Conservation (phyloP, 1,140 invertebrate genomes). For the Plodia interpunctella region DNA sequence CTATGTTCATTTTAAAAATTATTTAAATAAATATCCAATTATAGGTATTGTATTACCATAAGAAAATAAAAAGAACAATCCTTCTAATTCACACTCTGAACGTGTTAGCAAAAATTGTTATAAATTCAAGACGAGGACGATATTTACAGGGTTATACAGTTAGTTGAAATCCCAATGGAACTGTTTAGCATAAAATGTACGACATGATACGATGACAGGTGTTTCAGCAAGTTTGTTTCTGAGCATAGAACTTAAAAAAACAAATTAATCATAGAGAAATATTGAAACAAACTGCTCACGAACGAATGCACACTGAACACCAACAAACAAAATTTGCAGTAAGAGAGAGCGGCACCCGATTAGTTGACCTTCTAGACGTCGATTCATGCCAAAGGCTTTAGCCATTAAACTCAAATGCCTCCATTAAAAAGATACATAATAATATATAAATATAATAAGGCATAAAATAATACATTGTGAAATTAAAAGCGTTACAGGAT, state of each 20-base stretch:
- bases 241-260: constrained; percentile 20
- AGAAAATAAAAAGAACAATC: background rate
- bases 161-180: constrained; percentile 20
- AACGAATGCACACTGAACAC: constrained; percentile 65
- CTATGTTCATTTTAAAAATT: too few relatives aligned
- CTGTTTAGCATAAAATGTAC: constrained; percentile 10
- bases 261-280: constrained; percentile 11
- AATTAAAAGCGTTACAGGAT: constrained; percentile 8
- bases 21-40: too few relatives aligned
- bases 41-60: background rate
- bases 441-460: background rate
- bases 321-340: constrained; percentile 54
- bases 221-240: constrained; percentile 4
- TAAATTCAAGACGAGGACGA: constrained; percentile 9
- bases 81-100: background rate
- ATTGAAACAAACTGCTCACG: constrained; percentile 15
- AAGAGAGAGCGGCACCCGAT: constrained; percentile 45
- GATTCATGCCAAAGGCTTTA: constrained; percentile 47
- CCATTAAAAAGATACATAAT: constrained; percentile 29
- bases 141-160: constrained; percentile 45
- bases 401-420: constrained; percentile 49
- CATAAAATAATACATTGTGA: too few relatives aligned
- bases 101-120: background rate
- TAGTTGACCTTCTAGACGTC: constrained; percentile 50
- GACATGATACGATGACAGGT: constrained; percentile 13